Conservation (phyloP, 1,140 invertebrate species). For the Varroa destructor region DNA sequence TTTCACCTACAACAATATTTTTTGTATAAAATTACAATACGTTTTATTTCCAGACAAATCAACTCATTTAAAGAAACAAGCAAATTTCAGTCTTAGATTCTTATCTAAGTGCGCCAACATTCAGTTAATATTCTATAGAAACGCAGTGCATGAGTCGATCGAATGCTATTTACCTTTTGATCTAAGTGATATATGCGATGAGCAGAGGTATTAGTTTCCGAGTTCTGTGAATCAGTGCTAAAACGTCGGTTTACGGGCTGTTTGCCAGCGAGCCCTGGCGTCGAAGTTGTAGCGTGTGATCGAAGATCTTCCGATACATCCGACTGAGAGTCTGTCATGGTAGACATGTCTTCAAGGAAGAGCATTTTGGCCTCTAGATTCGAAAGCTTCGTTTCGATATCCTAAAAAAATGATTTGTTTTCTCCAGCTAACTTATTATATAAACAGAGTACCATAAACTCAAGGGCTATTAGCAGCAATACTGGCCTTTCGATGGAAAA, state of each 20-base stretch:
- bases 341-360: conserved; percentile 11
- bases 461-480: no score
- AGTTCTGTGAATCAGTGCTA: conserved; percentile 25
- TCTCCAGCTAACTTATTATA: neutral
- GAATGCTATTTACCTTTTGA: conserved; percentile 1
- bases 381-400: conserved; percentile 21
- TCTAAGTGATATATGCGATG: conserved; percentile 2
- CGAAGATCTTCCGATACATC: conserved; percentile 16
- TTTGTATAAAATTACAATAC: no score
- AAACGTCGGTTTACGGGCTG: conserved; percentile 16
- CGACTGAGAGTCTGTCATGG: conserved; percentile 17
- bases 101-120: no score
- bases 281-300: neutral
- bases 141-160: neutral
- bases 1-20: conserved; percentile 9
- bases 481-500: no score
- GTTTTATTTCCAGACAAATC: no score
- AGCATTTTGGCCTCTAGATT: conserved; percentile 24
- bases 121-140: neutral
- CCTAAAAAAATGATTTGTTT: conserved; percentile 16
- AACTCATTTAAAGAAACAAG: no score
- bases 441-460: no score
- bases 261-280: neutral
- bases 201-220: neutral
- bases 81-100: no score